A percentile compares a stretch with the other conserved stretches of the same genome.
phyloP scores from a whole-genome alignment of 2,888 invertebrate species.

The Drosophila silvestris region DNA sequence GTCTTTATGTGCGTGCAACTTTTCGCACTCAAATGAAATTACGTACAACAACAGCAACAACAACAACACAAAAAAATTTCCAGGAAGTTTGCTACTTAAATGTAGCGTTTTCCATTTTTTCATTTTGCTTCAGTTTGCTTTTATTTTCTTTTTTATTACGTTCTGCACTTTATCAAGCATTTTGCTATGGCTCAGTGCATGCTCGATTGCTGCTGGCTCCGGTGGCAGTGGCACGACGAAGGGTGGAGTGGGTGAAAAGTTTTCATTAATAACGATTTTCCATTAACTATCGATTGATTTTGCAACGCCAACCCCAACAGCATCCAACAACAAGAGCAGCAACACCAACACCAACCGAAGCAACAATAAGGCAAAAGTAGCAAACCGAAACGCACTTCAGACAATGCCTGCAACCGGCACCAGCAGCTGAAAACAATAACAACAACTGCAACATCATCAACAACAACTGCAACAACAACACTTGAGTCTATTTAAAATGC shows the following conservation, averaged over 20 bases:
- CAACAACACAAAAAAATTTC: conserved; percentile 23
- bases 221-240: conserved; percentile 2
- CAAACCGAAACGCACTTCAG: conserved; percentile 78
- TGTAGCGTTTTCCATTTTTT: conserved; percentile 64
- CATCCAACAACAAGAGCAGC: conserved; percentile 44
- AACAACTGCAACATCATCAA: conserved; percentile 39
- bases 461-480: conserved; percentile 62
- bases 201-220: conserved; percentile 66
- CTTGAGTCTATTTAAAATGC: conserved; percentile 80
- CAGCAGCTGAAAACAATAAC: conserved; percentile 36
- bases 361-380: conserved; percentile 68
- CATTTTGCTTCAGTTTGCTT: conserved; percentile 18
- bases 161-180: conserved; percentile 83
- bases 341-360: conserved; percentile 21
- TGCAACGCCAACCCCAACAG: conserved; percentile 67
- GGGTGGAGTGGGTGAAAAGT: conserved; percentile 64
- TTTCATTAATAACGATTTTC: conserved; percentile 86
- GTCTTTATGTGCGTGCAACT: conserved; percentile 70
- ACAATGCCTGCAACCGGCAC: conserved; percentile 75
- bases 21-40: conserved; percentile 83
- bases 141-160: conserved; percentile 51
- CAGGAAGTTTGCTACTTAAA: conserved; percentile 74
- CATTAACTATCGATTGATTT: conserved; percentile 86
- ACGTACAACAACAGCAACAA: conserved; percentile 55
- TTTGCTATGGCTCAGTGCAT: conserved; percentile 81